Evolutionary conservation across 2,113 vertebrate genomes (phyloP).

Genomic region (Microtus oregoni): DNA sequence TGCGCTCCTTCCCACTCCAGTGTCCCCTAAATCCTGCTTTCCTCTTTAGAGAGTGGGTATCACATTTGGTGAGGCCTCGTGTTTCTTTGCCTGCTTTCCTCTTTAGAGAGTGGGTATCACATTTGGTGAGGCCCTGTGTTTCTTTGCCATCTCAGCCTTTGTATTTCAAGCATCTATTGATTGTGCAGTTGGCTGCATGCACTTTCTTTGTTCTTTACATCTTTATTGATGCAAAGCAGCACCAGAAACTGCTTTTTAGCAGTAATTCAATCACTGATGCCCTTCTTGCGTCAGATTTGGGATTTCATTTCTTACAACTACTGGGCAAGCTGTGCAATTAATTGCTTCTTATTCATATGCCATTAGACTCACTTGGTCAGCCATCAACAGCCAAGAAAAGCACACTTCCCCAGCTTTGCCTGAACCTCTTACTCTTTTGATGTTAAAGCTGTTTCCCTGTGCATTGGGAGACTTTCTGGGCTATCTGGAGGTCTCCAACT

Average conservation of each 20-base stretch:
- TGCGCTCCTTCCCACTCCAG: background rate
- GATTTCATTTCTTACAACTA: conserved; percentile 81
- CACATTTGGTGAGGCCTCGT: background rate
- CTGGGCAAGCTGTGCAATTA: conserved; percentile 78
- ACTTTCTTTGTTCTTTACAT: conserved; percentile 78
- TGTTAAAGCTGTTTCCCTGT: conserved; percentile 69
- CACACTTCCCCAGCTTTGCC: conserved; percentile 43
- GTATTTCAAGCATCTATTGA: conserved; percentile 73
- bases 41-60: background rate
- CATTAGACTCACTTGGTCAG: conserved; percentile 75
- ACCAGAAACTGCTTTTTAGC: conserved; percentile 69
- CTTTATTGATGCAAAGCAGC: conserved; percentile 79
- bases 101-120: conserved; percentile 6
- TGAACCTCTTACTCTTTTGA: conserved; percentile 48
- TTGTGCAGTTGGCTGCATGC: conserved; percentile 47
- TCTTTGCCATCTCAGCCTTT: conserved; percentile 39
- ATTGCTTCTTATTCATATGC: conserved; percentile 81
- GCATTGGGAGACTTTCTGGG: conserved; percentile 66
- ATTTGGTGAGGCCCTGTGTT: background rate
- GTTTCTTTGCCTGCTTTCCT: background rate
- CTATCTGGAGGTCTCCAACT: conserved; percentile 69
- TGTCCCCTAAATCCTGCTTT: background rate
- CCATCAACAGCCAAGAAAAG: conserved; percentile 75
- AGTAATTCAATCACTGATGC: conserved; percentile 74
- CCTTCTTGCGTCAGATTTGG: conserved; percentile 73